These are phyloP conservation scores for Lycocorax pyrrhopterus DNA, from an alignment of 2,113 vertebrate species.

Conservation along the genomic window DNA sequence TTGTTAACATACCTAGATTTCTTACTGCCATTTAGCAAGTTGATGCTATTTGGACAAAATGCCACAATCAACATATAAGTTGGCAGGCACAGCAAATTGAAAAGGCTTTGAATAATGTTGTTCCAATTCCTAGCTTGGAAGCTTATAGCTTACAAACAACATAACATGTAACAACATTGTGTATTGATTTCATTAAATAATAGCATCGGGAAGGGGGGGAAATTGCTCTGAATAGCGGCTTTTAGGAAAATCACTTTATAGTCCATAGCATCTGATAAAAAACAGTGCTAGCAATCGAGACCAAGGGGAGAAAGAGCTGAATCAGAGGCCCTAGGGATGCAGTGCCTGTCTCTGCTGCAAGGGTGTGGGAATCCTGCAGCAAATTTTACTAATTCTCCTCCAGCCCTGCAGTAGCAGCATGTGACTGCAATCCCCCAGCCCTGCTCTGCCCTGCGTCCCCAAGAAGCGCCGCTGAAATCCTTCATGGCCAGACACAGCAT, in stretches of 20 bases:
- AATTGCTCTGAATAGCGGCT: background rate
- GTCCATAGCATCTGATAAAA: background rate
- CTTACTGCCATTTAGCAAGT: background rate
- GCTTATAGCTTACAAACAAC: slow-evolving; percentile 33
- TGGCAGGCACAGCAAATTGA: slow-evolving; percentile 12
- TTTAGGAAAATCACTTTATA: slow-evolving; percentile 45
- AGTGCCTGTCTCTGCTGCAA: slow-evolving; percentile 17
- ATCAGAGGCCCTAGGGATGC: slow-evolving; percentile 6
- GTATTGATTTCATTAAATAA: slow-evolving; percentile 60
- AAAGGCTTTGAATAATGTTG: slow-evolving; percentile 46
- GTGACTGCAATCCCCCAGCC: slow-evolving; percentile 21
- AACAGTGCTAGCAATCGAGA: background rate
- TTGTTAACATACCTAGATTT: background rate
- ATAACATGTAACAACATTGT: background rate
- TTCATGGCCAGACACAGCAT: background rate
- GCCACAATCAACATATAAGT: slow-evolving; percentile 15
- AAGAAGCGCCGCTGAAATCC: background rate
- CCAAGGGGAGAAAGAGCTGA: slow-evolving; percentile 36
- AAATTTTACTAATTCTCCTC: slow-evolving; percentile 55
- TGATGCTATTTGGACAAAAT: slow-evolving; percentile 6
- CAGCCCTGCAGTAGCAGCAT: slow-evolving; percentile 31
- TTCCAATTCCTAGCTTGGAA: slow-evolving; percentile 25
- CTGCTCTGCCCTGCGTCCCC: background rate
- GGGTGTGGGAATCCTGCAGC: slow-evolving; percentile 43
- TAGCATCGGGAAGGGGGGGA: background rate